Percentiles rank a stretch among this genome's conserved stretches.
These are phyloP conservation scores for Eupithecia subfuscata DNA, from an alignment of 2,888 invertebrate species.

Conservation along the genomic window DNA sequence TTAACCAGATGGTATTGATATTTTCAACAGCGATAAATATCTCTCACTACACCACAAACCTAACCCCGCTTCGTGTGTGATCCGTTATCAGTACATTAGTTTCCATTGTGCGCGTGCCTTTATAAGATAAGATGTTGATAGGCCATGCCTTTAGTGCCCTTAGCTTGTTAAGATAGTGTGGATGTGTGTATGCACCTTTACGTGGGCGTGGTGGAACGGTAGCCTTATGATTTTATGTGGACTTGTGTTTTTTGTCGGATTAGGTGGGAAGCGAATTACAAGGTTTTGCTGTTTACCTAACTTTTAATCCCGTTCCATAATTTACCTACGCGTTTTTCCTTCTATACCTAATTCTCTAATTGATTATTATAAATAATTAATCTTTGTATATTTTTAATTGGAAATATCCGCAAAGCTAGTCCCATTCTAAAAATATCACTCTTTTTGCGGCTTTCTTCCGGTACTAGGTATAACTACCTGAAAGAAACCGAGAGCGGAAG, in stretches of 20 bases:
- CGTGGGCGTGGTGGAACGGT: constrained; percentile 33
- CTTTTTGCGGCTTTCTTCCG: too few species aligned
- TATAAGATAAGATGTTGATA: constrained; percentile 43
- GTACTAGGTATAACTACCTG: neutral
- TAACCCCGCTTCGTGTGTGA: constrained; percentile 59
- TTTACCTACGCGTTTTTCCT: neutral
- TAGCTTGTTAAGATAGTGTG: constrained; percentile 42
- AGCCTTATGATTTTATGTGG: constrained; percentile 25
- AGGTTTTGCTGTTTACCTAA: neutral
- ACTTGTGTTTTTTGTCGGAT: constrained; percentile 4
- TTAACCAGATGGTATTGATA: neutral
- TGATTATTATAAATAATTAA: too few species aligned
- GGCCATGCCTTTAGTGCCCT: constrained; percentile 29
- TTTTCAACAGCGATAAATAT: constrained; percentile 10
- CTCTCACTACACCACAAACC: constrained; percentile 33
- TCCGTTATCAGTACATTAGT: constrained; percentile 53
- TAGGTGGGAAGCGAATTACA: neutral
- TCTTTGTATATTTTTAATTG: too few species aligned
- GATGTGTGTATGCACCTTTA: constrained; percentile 18
- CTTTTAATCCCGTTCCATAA: neutral
- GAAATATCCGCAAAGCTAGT: too few species aligned
- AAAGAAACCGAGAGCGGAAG: neutral
- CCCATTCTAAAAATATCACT: too few species aligned
- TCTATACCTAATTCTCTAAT: neutral
- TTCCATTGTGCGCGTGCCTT: constrained; percentile 45